Evolutionary conservation across 2,888 invertebrate genomes (phyloP), one percentile per base, ranked within the genome.

Genomic region (Keiferia lycopersicella): DNA sequence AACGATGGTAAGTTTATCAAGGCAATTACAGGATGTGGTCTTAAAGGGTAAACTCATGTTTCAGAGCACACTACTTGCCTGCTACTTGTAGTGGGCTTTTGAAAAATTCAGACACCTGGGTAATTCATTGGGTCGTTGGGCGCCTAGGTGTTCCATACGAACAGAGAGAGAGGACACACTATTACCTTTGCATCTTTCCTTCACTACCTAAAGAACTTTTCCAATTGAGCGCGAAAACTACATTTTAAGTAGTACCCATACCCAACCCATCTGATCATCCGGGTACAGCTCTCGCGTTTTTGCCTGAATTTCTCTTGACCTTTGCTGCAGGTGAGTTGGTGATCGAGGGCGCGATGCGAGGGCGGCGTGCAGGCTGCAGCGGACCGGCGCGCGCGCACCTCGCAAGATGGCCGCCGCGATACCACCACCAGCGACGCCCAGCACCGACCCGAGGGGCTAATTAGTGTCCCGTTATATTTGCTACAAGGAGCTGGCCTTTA

Each of bases 281-380:
- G 14, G 1, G 41, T 45, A 45, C n/a, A 16, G 45, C 1, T 45
- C 45, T 16, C 3, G n/a, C n/a, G n/a, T 45, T 45, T 45, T 45
- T 50, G 18, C 22, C 22, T 53, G 51, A 53, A 22, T 56, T 56
- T 56, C 56, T 56, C 56, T 22, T 56, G 56, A 56, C 56, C 56
- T 56, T 56, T 56, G 30, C 56, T 6, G 56, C 56, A 56, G 56
- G 56, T 56, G 56, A 34, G n/a, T 34, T 10, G 56, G 16, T 14
- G 26, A 56, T 56, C 22, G 51, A 18, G 51, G 51, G 51, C 51
- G 51, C 51, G 51, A 51, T 51, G 51, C 2, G 22, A 22, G 18
- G 22, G 45, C 45, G 3, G 45, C 45, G n/a, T n/a, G n/a, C n/a
- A n/a, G 4, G 45, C n/a, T 6, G 45, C 45, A 8, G 34, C 45